Evolutionary conservation across 1,140 invertebrate genomes (phyloP), one percentile per base, ranked within the genome.

Genomic region (Drosophila sp.): DNA sequence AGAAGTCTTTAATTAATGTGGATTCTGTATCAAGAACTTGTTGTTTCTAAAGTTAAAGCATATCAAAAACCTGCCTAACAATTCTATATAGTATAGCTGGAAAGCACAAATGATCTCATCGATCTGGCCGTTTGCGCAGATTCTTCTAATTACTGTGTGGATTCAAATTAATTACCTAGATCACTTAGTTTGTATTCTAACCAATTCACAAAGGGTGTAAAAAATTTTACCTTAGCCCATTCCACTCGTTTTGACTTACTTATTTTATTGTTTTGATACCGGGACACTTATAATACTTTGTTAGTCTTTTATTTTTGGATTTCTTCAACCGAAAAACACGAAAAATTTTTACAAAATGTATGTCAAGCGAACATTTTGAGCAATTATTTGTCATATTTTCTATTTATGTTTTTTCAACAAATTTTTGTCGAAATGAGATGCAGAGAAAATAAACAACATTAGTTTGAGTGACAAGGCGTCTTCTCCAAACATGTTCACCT

Each of bases 321-420:
- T 41, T 57, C 55, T 56, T 38, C 63, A 60, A 56, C 60, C 58
- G 41, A 44, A 33, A 72, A 89, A 80, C 1, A 8, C 6, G 3
- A 27, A 50, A 50, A 47, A 10, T 23, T 1, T 50, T 2, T 50
- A 27, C 44, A 50, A 50, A 50, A 50, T 50, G 80, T 87, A 80
- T 89, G 84, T 87, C 85, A 89, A 89, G 80, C 79, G 73, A 72
- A 76, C 60, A 74, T 83, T 87, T 87, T 67, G 63, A 83, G 76
- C 67, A 77, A 87, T 89, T 87, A 90, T 87, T 89, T 87, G 84
- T 80, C 85, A 78, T 78, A 87, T 87, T 87, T 87, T 86, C 71
- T 79, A 79, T 79, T 79, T 79, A 60, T 71, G 54, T 79, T 70
- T 78, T 32, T 35, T 66, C 50, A 67, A 71, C 73, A 67, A 58